Percentiles rank a stretch among this genome's conserved stretches.
phyloP scores from a whole-genome alignment of 2,797 vertebrate species.

The Coendou prehensilis region DNA sequence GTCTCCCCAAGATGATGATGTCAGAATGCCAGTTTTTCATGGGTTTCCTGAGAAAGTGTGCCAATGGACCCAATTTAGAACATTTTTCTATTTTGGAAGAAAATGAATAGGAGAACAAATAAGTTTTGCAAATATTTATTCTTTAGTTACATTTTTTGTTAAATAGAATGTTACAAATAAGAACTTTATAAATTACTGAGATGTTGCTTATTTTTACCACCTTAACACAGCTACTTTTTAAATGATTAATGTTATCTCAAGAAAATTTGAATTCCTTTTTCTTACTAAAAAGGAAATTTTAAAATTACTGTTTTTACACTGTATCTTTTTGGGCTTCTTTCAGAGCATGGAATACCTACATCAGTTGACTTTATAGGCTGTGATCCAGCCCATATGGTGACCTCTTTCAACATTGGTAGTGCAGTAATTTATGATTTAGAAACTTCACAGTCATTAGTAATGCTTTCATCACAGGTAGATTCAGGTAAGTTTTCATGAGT shows the following conservation, averaged over 20 bases:
- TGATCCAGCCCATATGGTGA: conserved; percentile 97
- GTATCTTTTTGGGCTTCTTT: conserved; percentile 61
- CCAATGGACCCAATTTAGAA: not conserved
- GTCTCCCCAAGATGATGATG: not conserved
- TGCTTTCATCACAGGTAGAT: conserved; percentile 95
- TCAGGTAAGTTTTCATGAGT: conserved; percentile 90
- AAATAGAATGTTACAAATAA: conserved; percentile 44
- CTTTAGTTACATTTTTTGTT: conserved; percentile 62
- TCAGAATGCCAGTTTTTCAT: conserved; percentile 50
- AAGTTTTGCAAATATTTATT: not conserved
- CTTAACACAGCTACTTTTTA: not conserved
- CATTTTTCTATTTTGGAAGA: conserved; percentile 31
- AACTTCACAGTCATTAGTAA: conserved; percentile 95
- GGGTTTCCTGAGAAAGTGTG: conserved; percentile 18
- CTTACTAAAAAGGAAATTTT: conserved; percentile 9
- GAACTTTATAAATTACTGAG: conserved; percentile 35
- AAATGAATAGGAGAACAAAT: conserved; percentile 16
- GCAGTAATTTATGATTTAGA: conserved; percentile 97
- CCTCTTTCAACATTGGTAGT: conserved; percentile 95
- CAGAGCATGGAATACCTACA: conserved; percentile 96
- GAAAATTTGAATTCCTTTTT: conserved; percentile 43
- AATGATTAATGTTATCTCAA: conserved; percentile 36
- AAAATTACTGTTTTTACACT: conserved; percentile 41
- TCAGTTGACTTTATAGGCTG: conserved; percentile 98
- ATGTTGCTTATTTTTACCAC: conserved; percentile 12